Evolutionary conservation across 2,797 vertebrate genomes (phyloP), one percentile per base, ranked within the genome.

Genomic region (Psittacula echo): DNA sequence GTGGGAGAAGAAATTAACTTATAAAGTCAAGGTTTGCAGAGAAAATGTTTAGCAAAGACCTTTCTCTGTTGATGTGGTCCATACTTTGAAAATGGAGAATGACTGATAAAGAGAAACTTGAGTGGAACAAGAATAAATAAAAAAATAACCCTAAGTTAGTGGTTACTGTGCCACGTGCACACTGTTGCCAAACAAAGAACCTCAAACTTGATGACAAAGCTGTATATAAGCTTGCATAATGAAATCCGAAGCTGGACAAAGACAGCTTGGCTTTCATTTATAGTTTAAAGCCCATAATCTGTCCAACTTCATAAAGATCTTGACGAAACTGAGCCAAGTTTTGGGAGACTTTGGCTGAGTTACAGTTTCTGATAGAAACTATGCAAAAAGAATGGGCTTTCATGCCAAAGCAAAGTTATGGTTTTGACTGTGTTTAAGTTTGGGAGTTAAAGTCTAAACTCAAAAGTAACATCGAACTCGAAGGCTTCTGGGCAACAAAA

Each of bases 181-280:
- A 0, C 48, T 50, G 3, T 79, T 91, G 91, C 89, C 81, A 79
- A 91, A 84, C 45, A 70, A 88, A 96, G 87, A 93, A 73, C 85
- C 62, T 82, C 6, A 2, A 22, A 93, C 61, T 90, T 97, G 94
- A 96, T 97, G 93, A 96, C 96, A 94, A 91, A 96, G 95, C 93
- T 91, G 64, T 77, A 60, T 88, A 16, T 45, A 47, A 85, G 67
- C 85, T 90, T 82, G 87, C 37, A 5, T 91, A 94, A 85, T 90
- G 93, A 95, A 96, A 96, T 85, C 88, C 3, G 11, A 90, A 65
- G 67, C 67, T 58, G 74, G 44, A 68, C 81, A 90, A 95, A 91
- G 83, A 86, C 80, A n/a, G 77, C 71, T 91, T 94, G 51, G n/a
- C 81, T 94, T 94, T 91, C 70, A 67, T 79, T 88, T 94, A 13